phyloP scores from a whole-genome alignment of 2,113 vertebrate genomes.

The Chauna torquata region DNA sequence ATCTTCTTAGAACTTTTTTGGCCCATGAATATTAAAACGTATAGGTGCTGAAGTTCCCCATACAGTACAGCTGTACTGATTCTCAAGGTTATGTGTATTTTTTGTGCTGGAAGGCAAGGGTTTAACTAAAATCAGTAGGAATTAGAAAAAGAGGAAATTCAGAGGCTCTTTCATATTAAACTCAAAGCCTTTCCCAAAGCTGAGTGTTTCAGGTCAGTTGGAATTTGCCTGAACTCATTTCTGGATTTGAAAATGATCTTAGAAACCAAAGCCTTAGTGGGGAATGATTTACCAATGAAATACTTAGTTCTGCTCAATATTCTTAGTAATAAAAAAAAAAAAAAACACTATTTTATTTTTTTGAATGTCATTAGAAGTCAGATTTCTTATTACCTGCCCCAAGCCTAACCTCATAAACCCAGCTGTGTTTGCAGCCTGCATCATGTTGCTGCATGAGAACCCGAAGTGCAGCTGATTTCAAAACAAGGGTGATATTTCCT shows the following conservation, averaged over 20 bases:
- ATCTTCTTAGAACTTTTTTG: not conserved
- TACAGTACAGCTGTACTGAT: not conserved
- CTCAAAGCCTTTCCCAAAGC: constrained; percentile 47
- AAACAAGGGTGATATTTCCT: not conserved
- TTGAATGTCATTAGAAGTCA: not conserved
- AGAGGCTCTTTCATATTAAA: constrained; percentile 48
- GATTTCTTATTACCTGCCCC: not conserved
- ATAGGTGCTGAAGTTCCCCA: not conserved
- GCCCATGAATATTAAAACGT: not conserved
- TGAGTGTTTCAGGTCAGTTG: constrained; percentile 50
- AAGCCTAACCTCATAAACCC: not conserved
- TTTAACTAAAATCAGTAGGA: constrained; percentile 44
- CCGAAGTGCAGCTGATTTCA: not conserved
- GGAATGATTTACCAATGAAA: constrained; percentile 28
- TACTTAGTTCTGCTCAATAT: constrained; percentile 17
- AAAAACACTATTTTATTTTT: constrained; percentile 21
- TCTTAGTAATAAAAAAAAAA: not conserved
- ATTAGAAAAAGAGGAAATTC: constrained; percentile 49
- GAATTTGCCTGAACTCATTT: constrained; percentile 60
- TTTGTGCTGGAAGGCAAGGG: constrained; percentile 10
- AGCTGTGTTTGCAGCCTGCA: not conserved
- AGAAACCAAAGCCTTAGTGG: constrained; percentile 54
- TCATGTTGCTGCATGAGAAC: not conserved
- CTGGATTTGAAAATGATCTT: constrained; percentile 61
- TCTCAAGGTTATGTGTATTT: constrained; percentile 1